Base-by-base conservation (phyloP, 1,140 invertebrate species). In the Macrobrachium nipponense region DNA sequence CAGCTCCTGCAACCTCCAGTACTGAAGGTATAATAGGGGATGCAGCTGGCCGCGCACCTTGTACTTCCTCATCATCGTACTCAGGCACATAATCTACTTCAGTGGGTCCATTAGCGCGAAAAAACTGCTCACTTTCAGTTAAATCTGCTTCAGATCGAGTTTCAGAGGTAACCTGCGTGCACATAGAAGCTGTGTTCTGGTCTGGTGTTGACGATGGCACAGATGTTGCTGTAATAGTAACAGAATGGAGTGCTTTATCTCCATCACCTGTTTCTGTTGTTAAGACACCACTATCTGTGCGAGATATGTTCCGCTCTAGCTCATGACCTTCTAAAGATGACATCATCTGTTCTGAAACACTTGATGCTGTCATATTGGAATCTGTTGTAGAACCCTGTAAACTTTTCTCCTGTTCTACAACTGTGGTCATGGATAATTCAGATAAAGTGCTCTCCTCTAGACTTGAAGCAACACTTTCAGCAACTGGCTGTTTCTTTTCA, bases 141-240 rank as follows among this genome's bases (percentile, higher is more conserved):
- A 80, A 86, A 59, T 91, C 89, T 68, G 89, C 89, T 51, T 86
- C 61, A 72, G 83, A 64, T 44, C 91, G 90, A 51, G 90, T 89
- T 83, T 91, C 90, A 18, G 94, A 93, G 36, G 92, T 93, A 12
- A 93, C 92, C 90, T 93, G 93, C 5, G 93, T 93, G 68, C 91
- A 92, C 2, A 93, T 93, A 77, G 88, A 89, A 51, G 86, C 90
- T 92, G 82, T 91, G 90, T 60, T 91, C 90, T 91, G 92, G 78
- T 92, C 91, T 77, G 93, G 92, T 14, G 90, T 90, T 1, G 78
- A 36, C n/a, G 84, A 80, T 27, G 87, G 87, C 58, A 93, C 90
- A 36, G 91, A 90, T 6, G 93, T 91, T 5, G 93, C 93, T 87
- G 92, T 93, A 82, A 93, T 91, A n/a, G 93, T 93, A 4, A 93